phyloP scores from a whole-genome alignment of 2,888 invertebrate genomes.

The Chloroclysta siterata region DNA sequence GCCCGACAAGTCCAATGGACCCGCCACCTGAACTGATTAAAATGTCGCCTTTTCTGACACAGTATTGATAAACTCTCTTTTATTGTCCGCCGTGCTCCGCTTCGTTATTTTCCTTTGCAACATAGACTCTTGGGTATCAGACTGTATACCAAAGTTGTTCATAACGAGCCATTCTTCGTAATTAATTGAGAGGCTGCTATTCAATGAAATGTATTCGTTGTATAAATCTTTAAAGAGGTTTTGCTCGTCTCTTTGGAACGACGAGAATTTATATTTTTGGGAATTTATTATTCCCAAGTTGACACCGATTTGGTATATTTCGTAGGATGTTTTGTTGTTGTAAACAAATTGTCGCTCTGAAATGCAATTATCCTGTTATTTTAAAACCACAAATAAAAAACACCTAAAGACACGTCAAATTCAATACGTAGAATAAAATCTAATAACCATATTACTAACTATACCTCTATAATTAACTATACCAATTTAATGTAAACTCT shows the following conservation, averaged over 20 bases:
- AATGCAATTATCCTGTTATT: constrained; percentile 15
- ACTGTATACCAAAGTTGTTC: constrained; percentile 65
- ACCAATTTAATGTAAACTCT: no score
- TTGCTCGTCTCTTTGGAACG: constrained; percentile 60
- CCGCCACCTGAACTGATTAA: constrained; percentile 52
- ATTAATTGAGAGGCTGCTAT: constrained; percentile 55
- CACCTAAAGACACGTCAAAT: no score
- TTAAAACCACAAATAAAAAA: no score
- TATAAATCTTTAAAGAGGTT: constrained; percentile 62
- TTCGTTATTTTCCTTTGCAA: constrained; percentile 61
- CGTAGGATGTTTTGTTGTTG: constrained; percentile 50
- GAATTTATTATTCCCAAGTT: constrained; percentile 67
- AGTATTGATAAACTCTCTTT: constrained; percentile 58
- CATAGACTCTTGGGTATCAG: constrained; percentile 64
- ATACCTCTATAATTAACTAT: no score
- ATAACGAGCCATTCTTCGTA: constrained; percentile 68
- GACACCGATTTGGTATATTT: constrained; percentile 56
- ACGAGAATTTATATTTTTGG: constrained; percentile 62
- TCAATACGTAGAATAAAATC: no score
- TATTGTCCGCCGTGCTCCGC: constrained; percentile 59
- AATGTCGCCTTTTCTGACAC: constrained; percentile 62
- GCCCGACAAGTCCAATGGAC: constrained; percentile 57
- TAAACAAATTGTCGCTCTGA: constrained; percentile 46
- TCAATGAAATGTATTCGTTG: constrained; percentile 51
- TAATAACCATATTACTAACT: no score